A percentile compares a stretch with the other conserved stretches of the same genome.
Evolutionary conservation across 2,113 vertebrate species (phyloP).

Genomic region (Nanorana parkeri): DNA sequence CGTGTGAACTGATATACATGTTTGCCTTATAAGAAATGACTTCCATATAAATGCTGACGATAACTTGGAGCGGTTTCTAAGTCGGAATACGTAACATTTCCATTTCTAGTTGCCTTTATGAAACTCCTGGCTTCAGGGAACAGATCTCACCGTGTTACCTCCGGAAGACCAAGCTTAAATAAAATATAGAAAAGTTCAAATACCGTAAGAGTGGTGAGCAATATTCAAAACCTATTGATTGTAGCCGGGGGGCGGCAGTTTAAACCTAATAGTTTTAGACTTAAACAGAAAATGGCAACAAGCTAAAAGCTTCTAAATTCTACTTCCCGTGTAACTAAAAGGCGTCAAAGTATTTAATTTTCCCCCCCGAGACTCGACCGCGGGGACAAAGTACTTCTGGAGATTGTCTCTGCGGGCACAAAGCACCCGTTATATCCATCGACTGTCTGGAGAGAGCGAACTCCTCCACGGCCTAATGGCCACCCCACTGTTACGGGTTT

Average conservation of each 20-base stretch:
- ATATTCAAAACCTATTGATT: constrained; percentile 32
- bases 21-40: background rate
- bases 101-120: too few relatives aligned
- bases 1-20: background rate
- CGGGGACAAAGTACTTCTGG: too few relatives aligned
- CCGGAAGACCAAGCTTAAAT: background rate
- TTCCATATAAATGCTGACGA: background rate
- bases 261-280: constrained; percentile 17
- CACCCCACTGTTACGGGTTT: too few relatives aligned
- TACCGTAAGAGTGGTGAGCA: background rate
- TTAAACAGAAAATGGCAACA: background rate
- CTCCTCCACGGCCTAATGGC: too few relatives aligned
- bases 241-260: background rate
- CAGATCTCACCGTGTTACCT: background rate
- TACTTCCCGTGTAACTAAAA: constrained; percentile 7
- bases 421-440: too few relatives aligned
- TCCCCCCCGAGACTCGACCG: too few relatives aligned
- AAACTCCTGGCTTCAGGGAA: too few relatives aligned
- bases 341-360: constrained; percentile 9
- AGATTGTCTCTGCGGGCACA: too few relatives aligned
- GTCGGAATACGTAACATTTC: too few relatives aligned
- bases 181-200: background rate
- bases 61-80: too few relatives aligned
- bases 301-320: background rate
- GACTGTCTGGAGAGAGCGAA: too few relatives aligned